Conservation (phyloP, 2,888 invertebrate species). For the Liodrosophila aerea region DNA sequence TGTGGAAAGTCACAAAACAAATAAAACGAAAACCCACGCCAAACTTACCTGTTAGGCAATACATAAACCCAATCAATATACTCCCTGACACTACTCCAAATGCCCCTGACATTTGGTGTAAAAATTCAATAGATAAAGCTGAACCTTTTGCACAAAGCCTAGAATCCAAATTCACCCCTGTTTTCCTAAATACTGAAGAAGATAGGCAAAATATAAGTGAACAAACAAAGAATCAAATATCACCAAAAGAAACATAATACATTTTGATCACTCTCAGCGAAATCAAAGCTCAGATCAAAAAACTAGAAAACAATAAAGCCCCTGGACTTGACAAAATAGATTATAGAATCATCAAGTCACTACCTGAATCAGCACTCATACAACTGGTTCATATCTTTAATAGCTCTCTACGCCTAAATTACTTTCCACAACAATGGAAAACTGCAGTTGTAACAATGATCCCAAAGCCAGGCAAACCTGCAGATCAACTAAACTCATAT, state of each 20-base stretch:
- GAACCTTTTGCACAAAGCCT: too few relatives aligned
- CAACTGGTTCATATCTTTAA: constrained; percentile 8
- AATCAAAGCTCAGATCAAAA: not conserved
- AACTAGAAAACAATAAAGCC: not conserved
- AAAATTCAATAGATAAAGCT: too few relatives aligned
- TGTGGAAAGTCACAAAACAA: not conserved
- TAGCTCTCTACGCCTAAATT: not conserved
- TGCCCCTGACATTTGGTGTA: too few relatives aligned
- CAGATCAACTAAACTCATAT: not conserved
- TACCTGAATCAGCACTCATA: not conserved
- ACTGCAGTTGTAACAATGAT: constrained; percentile 1
- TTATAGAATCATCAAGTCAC: not conserved
- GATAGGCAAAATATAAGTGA: too few relatives aligned
- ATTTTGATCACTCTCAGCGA: not conserved
- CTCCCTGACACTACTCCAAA: too few relatives aligned
- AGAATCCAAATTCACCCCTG: too few relatives aligned
- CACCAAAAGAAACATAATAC: not conserved
- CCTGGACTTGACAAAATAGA: constrained; percentile 2
- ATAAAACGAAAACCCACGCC: not conserved
- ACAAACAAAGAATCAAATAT: too few relatives aligned
- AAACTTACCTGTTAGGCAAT: too few relatives aligned
- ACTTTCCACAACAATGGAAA: constrained; percentile 13
- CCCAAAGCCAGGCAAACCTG: constrained; percentile 3
- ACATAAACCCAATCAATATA: too few relatives aligned
- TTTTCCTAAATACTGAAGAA: too few relatives aligned